Evolutionary conservation across 2,888 invertebrate genomes (phyloP).

Genomic region (Polydrusus pterygomalis): DNA sequence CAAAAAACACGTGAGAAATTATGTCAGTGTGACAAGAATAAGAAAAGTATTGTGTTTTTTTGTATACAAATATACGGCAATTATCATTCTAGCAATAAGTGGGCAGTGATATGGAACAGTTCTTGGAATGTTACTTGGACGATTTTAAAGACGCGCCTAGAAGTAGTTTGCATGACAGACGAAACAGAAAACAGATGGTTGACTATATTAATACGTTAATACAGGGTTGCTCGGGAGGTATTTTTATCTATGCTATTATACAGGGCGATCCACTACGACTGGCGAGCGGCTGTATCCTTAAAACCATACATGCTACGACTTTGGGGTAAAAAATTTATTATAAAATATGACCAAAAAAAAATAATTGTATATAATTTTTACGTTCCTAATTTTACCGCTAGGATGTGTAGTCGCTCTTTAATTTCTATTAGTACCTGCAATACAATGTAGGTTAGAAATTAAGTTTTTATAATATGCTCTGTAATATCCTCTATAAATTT

Average conservation of each 20-base stretch:
- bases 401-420: too few species aligned
- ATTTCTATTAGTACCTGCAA: too few species aligned
- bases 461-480: too few species aligned
- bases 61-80: neutral
- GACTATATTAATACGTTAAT: slow-evolving; percentile 87
- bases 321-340: too few species aligned
- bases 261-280: too few species aligned
- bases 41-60: neutral
- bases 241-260: slow-evolving; percentile 17
- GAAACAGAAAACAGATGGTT: slow-evolving; percentile 82
- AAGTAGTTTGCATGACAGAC: slow-evolving; percentile 82
- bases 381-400: too few species aligned
- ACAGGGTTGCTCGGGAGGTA: slow-evolving; percentile 77
- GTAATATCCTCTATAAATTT: too few species aligned
- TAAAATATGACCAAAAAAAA: too few species aligned
- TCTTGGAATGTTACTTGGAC: slow-evolving; percentile 87
- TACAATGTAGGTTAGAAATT: too few species aligned
- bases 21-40: slow-evolving; percentile 33
- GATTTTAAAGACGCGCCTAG: slow-evolving; percentile 82
- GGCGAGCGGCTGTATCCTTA: too few species aligned
- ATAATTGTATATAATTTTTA: too few species aligned
- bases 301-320: too few species aligned
- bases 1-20: slow-evolving; percentile 24
- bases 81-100: neutral
- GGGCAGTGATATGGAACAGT: slow-evolving; percentile 79